Percentiles rank a stretch among this genome's conserved stretches.
Conservation (phyloP, 2,888 invertebrate species). For the Dasysyrphus tricinctus region DNA sequence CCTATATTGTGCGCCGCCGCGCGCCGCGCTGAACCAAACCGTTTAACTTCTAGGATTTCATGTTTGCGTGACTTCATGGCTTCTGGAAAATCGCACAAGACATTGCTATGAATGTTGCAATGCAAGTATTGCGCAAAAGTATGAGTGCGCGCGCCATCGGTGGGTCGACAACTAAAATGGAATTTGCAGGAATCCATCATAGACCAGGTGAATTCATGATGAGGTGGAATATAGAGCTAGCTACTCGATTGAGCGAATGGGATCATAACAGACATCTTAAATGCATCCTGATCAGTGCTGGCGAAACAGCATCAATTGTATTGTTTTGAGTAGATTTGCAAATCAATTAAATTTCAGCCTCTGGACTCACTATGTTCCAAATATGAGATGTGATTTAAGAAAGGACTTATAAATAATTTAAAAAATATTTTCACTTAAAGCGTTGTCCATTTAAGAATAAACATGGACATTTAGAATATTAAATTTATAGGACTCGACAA, state of each 20-base stretch:
- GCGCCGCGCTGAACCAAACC: constrained; percentile 31
- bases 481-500: no score
- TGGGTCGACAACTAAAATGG: constrained; percentile 65
- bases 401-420: no score
- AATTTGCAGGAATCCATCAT: constrained; percentile 71
- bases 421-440: no score
- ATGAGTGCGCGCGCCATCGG: constrained; percentile 56
- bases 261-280: constrained; percentile 31
- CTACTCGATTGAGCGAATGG: constrained; percentile 54
- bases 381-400: no score
- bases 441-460: no score
- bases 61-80: constrained; percentile 76
- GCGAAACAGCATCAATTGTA: neutral
- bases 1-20: constrained; percentile 44
- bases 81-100: constrained; percentile 61
- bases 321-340: no score
- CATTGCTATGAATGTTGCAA: constrained; percentile 20
- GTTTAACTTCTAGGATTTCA: constrained; percentile 73
- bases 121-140: constrained; percentile 46
- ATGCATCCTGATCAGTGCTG: constrained; percentile 29
- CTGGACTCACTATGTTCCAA: no score
- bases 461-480: no score
- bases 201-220: constrained; percentile 70
- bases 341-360: no score
- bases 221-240: constrained; percentile 40